These are phyloP conservation scores for Cichlasoma orientale DNA, from an alignment of 2,797 vertebrate species.

Conservation along the genomic window DNA sequence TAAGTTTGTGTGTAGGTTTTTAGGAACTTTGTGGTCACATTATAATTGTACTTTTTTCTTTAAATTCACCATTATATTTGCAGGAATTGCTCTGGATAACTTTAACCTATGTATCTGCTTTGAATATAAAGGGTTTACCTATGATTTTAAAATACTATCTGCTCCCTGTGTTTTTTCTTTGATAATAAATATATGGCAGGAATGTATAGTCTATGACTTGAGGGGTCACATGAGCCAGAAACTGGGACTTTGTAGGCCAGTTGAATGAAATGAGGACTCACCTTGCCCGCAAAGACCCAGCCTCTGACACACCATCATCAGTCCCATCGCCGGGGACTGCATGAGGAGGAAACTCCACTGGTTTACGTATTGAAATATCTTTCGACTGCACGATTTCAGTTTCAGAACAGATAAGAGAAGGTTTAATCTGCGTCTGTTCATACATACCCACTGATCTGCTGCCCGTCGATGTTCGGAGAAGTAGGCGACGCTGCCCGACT, in stretches of 20 bases:
- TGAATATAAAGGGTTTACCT: background rate
- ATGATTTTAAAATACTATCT: slow-evolving; percentile 2
- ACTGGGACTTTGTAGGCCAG: slow-evolving; percentile 99
- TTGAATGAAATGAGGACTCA: slow-evolving; percentile 91
- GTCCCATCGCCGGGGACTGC: slow-evolving; percentile 3
- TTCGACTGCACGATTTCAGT: background rate
- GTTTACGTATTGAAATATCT: background rate
- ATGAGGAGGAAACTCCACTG: slow-evolving; percentile 9
- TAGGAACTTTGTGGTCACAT: background rate
- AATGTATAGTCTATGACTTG: slow-evolving; percentile 30
- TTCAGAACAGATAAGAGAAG: background rate
- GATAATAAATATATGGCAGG: background rate
- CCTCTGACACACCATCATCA: slow-evolving; percentile 78
- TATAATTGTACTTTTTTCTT: background rate
- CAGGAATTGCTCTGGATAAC: background rate
- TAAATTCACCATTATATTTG: background rate
- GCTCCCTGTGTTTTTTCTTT: background rate
- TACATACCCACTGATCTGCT: slow-evolving; percentile 51
- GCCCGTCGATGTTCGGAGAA: slow-evolving; percentile 21
- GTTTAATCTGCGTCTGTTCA: background rate
- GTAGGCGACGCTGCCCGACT: slow-evolving; percentile 26
- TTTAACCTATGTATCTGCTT: background rate
- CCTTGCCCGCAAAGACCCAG: slow-evolving; percentile 99
- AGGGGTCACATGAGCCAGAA: slow-evolving; percentile 85
- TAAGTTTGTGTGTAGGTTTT: background rate